Percentiles rank a stretch among this genome's conserved stretches.
Conservation (phyloP, 2,888 invertebrate species). For the Laspeyria flexula region DNA sequence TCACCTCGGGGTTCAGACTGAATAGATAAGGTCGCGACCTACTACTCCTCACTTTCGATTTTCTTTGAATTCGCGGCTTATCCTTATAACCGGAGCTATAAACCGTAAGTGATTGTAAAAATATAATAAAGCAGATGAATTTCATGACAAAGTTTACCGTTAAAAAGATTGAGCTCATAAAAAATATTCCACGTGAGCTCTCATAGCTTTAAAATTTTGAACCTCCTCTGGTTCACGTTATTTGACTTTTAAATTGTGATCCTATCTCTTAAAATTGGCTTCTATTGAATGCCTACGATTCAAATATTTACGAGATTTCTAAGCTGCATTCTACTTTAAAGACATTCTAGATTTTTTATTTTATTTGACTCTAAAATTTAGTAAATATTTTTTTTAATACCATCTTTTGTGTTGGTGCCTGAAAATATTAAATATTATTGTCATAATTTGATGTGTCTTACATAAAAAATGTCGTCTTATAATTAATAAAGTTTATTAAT, state of each 20-base stretch:
- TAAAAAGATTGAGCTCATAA: not conserved
- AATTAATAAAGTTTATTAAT: too few relatives aligned
- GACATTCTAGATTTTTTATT: not conserved
- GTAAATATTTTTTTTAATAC: too few relatives aligned
- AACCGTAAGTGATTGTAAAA: not conserved
- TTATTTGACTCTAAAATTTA: too few relatives aligned
- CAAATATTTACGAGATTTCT: slow-evolving; percentile 11
- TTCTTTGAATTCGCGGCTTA: not conserved
- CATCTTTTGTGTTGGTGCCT: too few relatives aligned
- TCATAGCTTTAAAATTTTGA: slow-evolving; percentile 29
- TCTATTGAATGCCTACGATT: slow-evolving; percentile 27
- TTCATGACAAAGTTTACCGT: slow-evolving; percentile 11
- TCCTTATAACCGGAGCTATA: not conserved
- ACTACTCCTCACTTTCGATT: not conserved
- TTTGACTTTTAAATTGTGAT: slow-evolving; percentile 63
- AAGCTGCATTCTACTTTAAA: slow-evolving; percentile 10
- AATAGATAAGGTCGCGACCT: not conserved
- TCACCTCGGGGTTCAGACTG: not conserved
- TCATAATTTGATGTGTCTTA: too few relatives aligned
- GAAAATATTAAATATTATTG: too few relatives aligned
- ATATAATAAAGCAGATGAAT: slow-evolving; percentile 3
- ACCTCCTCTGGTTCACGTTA: slow-evolving; percentile 36
- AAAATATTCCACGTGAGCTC: slow-evolving; percentile 7
- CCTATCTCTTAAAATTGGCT: slow-evolving; percentile 48
- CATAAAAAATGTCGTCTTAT: too few relatives aligned